phyloP scores from a whole-genome alignment of 2,113 vertebrate genomes.

The Gallinago media region DNA sequence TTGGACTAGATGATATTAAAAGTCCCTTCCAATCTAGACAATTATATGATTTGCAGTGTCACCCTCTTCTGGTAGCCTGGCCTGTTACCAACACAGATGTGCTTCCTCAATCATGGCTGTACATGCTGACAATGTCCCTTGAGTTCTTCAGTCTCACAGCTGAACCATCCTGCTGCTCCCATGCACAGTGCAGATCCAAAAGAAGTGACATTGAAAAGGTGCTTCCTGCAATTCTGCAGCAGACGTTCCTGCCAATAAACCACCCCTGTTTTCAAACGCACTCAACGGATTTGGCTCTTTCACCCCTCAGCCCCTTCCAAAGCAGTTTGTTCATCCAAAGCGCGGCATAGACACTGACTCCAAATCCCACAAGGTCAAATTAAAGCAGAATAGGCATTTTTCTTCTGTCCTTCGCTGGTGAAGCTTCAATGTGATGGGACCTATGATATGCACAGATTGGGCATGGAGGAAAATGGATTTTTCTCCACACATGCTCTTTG shows the following conservation, averaged over 20 bases:
- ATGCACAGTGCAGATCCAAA: neutral
- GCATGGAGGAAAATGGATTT: neutral
- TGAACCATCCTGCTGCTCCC: neutral
- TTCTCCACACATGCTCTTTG: neutral
- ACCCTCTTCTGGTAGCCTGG: neutral
- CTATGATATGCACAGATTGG: neutral
- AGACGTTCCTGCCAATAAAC: neutral
- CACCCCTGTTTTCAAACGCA: neutral
- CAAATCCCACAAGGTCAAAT: neutral
- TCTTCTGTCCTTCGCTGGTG: neutral
- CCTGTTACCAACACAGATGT: neutral
- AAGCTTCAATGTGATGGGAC: neutral
- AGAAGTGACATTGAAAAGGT: accelerated
- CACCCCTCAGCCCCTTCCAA: neutral
- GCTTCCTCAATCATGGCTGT: neutral
- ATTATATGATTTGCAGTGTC: neutral
- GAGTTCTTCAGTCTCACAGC: neutral
- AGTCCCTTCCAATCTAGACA: too few relatives aligned
- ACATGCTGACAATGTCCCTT: accelerated
- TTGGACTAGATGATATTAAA: too few relatives aligned
- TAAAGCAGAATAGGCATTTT: neutral
- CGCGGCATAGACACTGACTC: neutral
- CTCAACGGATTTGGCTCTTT: neutral
- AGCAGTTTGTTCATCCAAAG: neutral
- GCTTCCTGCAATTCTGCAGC: neutral